Conservation (phyloP, 2,113 vertebrate genomes). For the Mormyrus lacerda region DNA sequence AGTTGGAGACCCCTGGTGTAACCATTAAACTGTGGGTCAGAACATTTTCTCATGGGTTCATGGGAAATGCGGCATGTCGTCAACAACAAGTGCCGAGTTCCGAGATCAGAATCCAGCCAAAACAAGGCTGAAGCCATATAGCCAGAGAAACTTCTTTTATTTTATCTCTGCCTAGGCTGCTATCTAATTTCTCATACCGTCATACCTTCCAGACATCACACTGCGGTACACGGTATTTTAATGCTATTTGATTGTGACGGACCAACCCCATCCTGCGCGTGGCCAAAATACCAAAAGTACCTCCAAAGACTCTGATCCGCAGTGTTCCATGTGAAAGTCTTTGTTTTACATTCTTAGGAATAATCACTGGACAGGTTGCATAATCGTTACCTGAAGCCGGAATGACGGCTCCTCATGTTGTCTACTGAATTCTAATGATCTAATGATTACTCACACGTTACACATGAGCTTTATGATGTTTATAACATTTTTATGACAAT, state of each 20-base stretch:
- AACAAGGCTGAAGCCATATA: not conserved
- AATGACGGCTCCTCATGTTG: not conserved
- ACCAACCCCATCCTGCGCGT: not conserved
- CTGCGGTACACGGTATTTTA: not conserved
- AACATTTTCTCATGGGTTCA: not conserved
- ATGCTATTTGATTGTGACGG: not conserved
- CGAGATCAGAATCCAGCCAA: not conserved
- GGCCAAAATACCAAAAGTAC: not conserved
- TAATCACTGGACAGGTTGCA: not conserved
- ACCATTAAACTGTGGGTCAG: not conserved
- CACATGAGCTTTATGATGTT: not conserved
- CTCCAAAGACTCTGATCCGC: not conserved
- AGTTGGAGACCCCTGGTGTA: no score
- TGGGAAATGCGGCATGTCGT: not conserved
- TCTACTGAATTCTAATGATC: not conserved
- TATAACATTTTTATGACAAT: not conserved
- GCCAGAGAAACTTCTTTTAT: not conserved
- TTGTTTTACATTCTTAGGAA: not conserved
- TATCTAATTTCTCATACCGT: not conserved
- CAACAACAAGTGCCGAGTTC: not conserved
- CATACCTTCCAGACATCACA: not conserved
- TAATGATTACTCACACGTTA: not conserved
- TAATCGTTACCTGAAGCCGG: not conserved
- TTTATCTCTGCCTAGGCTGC: no score
- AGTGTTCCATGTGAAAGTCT: not conserved